phyloP scores from a whole-genome alignment of 2,113 vertebrate genomes.

The Grantiella picta region DNA sequence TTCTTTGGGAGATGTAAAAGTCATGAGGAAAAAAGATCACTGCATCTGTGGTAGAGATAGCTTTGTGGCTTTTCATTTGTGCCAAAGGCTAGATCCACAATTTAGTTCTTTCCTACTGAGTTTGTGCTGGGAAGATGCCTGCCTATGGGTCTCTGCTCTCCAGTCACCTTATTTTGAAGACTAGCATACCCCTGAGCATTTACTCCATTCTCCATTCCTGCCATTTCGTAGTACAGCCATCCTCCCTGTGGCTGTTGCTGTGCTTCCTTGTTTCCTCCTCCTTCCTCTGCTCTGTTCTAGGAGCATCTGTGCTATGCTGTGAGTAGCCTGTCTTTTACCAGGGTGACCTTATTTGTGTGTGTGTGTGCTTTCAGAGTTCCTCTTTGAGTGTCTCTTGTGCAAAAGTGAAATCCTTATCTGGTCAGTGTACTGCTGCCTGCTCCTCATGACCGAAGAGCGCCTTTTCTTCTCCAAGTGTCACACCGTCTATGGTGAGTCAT shows the following conservation, averaged over 20 bases:
- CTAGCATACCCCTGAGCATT: not conserved
- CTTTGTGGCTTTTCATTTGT: not conserved
- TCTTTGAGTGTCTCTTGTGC: conserved; percentile 81
- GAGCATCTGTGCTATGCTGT: not conserved
- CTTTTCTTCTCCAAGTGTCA: conserved; percentile 94
- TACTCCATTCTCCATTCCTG: not conserved
- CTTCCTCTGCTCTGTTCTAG: not conserved
- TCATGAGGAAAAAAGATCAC: not conserved
- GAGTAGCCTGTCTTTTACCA: not conserved
- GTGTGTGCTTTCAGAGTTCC: conserved; percentile 73
- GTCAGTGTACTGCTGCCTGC: conserved; percentile 86
- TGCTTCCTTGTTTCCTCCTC: not conserved
- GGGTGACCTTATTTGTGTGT: not conserved
- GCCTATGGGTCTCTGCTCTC: not conserved
- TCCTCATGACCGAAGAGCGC: conserved; percentile 84
- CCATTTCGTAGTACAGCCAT: not conserved
- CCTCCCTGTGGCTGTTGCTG: not conserved
- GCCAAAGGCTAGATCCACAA: not conserved
- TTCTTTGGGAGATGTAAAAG: not conserved
- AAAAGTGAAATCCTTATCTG: conserved; percentile 83
- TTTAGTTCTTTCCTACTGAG: not conserved
- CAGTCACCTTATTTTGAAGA: conserved; percentile 13
- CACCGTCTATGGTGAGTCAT: conserved; percentile 89
- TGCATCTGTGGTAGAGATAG: not conserved
- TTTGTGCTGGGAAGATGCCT: not conserved